Percentiles rank a stretch among this genome's conserved stretches.
phyloP scores from a whole-genome alignment of 2,113 vertebrate genomes.

The Myanophis thanlyinensis region DNA sequence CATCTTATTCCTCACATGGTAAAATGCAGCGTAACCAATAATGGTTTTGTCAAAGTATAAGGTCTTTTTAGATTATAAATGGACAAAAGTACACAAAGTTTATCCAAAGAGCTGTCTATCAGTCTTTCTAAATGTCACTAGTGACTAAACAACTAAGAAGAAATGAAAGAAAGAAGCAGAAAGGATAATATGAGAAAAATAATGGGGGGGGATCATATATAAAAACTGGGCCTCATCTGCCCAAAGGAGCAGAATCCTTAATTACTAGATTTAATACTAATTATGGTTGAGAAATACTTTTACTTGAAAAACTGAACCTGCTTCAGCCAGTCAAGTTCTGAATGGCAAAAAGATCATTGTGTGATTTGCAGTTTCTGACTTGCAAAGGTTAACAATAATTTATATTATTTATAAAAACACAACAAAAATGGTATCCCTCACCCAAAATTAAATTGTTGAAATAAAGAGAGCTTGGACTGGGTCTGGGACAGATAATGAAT shows the following conservation, averaged over 20 bases:
- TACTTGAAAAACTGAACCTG: background rate
- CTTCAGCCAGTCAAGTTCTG: background rate
- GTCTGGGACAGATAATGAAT: background rate
- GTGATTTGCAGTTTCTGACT: background rate
- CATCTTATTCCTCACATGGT: background rate
- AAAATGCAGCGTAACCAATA: background rate
- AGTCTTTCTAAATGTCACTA: background rate
- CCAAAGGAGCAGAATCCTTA: background rate
- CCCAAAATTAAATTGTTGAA: background rate
- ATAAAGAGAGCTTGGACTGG: background rate
- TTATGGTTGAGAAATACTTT: background rate
- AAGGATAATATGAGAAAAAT: background rate
- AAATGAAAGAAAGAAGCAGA: background rate
- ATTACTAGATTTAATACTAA: background rate
- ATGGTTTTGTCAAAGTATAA: background rate
- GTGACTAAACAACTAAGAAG: background rate
- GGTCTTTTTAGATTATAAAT: background rate
- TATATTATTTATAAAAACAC: background rate
- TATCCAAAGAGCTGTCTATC: background rate
- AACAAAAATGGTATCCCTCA: background rate
- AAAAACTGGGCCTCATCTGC: background rate
- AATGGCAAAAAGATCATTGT: background rate
- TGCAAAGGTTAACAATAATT: background rate
- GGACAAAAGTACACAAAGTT: background rate
- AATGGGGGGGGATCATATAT: too few species aligned